Evolutionary conservation across 2,113 vertebrate genomes (phyloP), one percentile per base, ranked within the genome.

Genomic region (Dasyornis broadbenti): DNA sequence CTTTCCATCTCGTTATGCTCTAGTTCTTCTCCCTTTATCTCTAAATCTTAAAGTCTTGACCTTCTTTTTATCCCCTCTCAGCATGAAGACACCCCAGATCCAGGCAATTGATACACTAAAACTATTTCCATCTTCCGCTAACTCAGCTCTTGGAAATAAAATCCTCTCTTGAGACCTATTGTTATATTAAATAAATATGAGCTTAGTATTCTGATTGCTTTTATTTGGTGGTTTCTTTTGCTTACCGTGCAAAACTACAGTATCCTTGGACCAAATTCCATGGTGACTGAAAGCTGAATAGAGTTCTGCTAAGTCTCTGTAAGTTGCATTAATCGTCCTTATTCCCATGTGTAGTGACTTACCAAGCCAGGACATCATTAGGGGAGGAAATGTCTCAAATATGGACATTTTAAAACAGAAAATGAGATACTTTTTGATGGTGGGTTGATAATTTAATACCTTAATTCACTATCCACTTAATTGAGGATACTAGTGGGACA

Each of bases 11-110:
- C 0, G 26, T 86, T 93, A 66, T 81, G 89, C 73, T 93, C 91
- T 83, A 77, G 42, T 86, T 93, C 81, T 82, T 84, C 80, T 85
- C 65, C 50, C 59, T 92, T 90, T 93, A 73, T 81, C 73, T 90
- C 93, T 86, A 77, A 91, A 88, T 80, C 87, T 89, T 56, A 42
- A 72, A 63, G 45, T 80, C 71, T 78, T 82, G 86, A 70, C 90
- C 56, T 93, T 91, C 63, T 77, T 93, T 83, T 89, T 77, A 90
- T 59, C 15, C 27, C 15, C 39, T 92, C 47, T 90, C 86, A 86
- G 33, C 1, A 2, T 40, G 35, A 92, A 90, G 71, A 81, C 42
- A 77, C 27, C n/a, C 21, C 47, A 44, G 17, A 63, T 59, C 39
- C 83, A 63, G 21, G 64, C 12, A 40, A 42, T 81, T 17, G 7